Evolutionary conservation across 2,797 vertebrate species (phyloP).

Genomic region (Argya squamiceps): DNA sequence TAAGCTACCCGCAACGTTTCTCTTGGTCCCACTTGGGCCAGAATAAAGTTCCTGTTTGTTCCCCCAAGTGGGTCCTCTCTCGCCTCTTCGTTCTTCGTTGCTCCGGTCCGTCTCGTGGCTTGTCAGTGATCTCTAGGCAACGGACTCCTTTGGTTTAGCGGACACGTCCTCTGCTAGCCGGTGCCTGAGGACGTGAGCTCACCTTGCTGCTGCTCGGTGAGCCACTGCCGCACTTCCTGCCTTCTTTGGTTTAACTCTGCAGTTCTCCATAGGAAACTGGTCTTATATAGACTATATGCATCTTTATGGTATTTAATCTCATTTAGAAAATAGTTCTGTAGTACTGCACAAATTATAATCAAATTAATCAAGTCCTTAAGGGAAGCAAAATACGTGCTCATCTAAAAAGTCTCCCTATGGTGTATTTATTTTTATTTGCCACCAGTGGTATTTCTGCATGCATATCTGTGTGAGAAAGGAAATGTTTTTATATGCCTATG

Average conservation of each 20-base stretch:
- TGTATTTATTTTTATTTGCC: not conserved
- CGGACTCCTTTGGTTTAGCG: too few species aligned
- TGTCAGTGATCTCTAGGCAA: too few species aligned
- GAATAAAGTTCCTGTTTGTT: too few species aligned
- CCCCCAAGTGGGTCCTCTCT: too few species aligned
- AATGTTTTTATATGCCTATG: not conserved
- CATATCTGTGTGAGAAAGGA: not conserved
- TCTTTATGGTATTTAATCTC: not conserved
- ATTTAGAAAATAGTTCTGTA: not conserved
- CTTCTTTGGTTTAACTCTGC: not conserved
- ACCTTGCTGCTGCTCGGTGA: too few species aligned
- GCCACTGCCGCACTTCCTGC: too few species aligned
- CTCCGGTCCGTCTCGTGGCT: too few species aligned
- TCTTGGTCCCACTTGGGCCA: too few species aligned
- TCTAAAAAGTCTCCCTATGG: not conserved
- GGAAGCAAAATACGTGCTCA: not conserved
- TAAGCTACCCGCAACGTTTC: too few species aligned
- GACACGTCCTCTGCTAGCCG: too few species aligned
- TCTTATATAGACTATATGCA: not conserved
- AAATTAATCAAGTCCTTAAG: not conserved
- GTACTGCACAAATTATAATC: not conserved
- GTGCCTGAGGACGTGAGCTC: too few species aligned
- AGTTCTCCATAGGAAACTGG: not conserved
- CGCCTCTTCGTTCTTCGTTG: too few species aligned
- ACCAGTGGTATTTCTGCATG: not conserved